phyloP scores from a whole-genome alignment of 2,888 invertebrate genomes.

The Craniophora ligustri region DNA sequence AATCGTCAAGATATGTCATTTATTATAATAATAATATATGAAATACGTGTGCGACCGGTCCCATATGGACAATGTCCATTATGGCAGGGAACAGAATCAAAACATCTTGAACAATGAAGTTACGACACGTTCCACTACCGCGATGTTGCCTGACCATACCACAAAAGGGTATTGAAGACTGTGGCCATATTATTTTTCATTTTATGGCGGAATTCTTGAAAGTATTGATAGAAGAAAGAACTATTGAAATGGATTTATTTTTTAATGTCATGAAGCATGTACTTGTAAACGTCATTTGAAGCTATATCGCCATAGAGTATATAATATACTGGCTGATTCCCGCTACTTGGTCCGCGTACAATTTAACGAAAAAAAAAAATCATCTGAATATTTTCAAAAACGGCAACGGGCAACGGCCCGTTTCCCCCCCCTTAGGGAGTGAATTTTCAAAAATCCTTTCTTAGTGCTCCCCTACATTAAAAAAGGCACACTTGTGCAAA shows the following conservation, averaged over 20 bases:
- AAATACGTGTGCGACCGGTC: slow-evolving; percentile 38
- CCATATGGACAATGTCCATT: slow-evolving; percentile 51
- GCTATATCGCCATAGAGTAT: too few relatives aligned
- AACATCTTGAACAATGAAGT: slow-evolving; percentile 46
- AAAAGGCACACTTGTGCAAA: too few relatives aligned
- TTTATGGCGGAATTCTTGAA: slow-evolving; percentile 1
- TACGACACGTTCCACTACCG: slow-evolving; percentile 19
- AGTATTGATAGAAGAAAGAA: background rate
- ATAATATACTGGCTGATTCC: too few relatives aligned
- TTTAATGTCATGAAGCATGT: background rate
- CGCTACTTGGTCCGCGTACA: too few relatives aligned
- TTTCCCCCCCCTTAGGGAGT: too few relatives aligned
- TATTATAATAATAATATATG: slow-evolving; percentile 50
- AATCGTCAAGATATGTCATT: slow-evolving; percentile 39
- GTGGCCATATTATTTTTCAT: slow-evolving; percentile 5
- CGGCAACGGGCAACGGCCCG: too few relatives aligned
- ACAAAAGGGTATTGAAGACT: slow-evolving; percentile 24
- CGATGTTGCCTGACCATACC: slow-evolving; percentile 17
- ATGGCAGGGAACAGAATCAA: slow-evolving; percentile 30
- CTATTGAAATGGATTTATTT: background rate
- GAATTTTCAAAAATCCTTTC: too few relatives aligned
- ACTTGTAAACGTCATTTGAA: too few relatives aligned
- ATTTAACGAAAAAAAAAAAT: too few relatives aligned
- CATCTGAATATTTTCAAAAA: too few relatives aligned
- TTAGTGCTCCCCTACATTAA: too few relatives aligned